Base-by-base conservation (phyloP, 2,888 invertebrate species). In the Agrochola circellaris region DNA sequence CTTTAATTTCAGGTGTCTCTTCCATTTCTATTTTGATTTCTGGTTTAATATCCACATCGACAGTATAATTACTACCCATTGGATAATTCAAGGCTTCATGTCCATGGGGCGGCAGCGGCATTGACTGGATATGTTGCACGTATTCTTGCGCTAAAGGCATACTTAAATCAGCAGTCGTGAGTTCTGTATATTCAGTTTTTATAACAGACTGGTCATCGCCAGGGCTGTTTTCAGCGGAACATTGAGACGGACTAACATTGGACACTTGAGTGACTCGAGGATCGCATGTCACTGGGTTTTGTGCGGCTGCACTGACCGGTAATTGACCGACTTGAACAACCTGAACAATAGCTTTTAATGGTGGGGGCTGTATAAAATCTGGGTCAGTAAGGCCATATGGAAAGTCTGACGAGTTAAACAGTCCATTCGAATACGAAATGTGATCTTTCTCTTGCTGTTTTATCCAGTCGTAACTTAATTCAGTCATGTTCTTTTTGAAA, bases 301-400 rank as follows among this genome's bases (percentile, higher is more conserved):
- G 96, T 3, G 95, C 96, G n/a, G 94, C 91, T 56, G 95, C 94
- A 83, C 94, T 96, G 1, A 96, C 96, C 13, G 96, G 95, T 64
- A 95, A 82, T 82, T 96, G 96, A 1, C 96, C 97, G 4, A 97
- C 95, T 90, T 97, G 97, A 0, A 97, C 97, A 2, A 97, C 97
- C 90, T 97, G 97, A 1, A 97, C 97, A 13, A 97, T 94, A 13
- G 90, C 73, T 83, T 94, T 90, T 51, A 89, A 73, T 89, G 95
- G 92, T 88, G 95, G 79, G 2, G 98, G 97, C 60, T 96, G 95
- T 81, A 98, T 97, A 95, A 97, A 97, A 81, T 97, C 97, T 66
- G 97, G 93, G 67, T 97, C 74, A 20, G 87, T 87, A 8, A 92
- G 83, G 54, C 85, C 89, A 67, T 85, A 90, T 30, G 89, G 91